Percentiles rank a stretch among this genome's conserved stretches.
These are phyloP conservation scores for Phoenoteleia sp. DNA, from an alignment of 2,888 invertebrate species.

Conservation along the genomic window DNA sequence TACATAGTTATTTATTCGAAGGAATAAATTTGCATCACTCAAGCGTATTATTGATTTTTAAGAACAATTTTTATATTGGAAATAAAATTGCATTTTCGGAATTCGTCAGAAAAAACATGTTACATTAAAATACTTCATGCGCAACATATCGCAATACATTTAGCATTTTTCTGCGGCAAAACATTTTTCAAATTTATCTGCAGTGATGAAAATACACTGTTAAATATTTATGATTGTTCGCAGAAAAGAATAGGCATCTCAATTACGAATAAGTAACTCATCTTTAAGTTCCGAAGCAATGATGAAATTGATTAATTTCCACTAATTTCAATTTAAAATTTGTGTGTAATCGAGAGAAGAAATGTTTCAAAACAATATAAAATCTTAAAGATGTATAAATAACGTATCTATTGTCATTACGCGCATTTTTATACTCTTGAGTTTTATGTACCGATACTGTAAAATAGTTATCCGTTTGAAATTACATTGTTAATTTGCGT, in stretches of 20 bases:
- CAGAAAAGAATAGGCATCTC: conserved; percentile 21
- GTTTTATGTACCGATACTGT: not conserved
- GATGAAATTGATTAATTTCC: conserved; percentile 36
- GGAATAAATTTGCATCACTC: too few relatives aligned
- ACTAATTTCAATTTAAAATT: conserved; percentile 28
- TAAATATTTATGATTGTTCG: conserved; percentile 42
- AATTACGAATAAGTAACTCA: conserved; percentile 18
- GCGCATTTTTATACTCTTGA: not conserved
- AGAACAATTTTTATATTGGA: too few relatives aligned
- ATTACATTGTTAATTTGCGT: not conserved
- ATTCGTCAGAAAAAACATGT: not conserved
- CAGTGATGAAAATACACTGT: conserved; percentile 11
- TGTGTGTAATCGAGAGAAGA: not conserved
- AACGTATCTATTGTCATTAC: not conserved
- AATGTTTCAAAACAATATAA: conserved; percentile 2
- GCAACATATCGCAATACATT: not conserved
- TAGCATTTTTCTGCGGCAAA: not conserved
- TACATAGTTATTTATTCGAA: too few relatives aligned
- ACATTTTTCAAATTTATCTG: not conserved
- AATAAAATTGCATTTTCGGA: too few relatives aligned
- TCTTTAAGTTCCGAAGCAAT: not conserved
- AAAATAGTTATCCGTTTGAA: not conserved
- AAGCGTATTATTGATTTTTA: not conserved
- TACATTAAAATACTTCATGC: not conserved
- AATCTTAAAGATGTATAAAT: not conserved